Conservation (phyloP, 2,797 vertebrate species). For the Hippoglossus hippoglossus region DNA sequence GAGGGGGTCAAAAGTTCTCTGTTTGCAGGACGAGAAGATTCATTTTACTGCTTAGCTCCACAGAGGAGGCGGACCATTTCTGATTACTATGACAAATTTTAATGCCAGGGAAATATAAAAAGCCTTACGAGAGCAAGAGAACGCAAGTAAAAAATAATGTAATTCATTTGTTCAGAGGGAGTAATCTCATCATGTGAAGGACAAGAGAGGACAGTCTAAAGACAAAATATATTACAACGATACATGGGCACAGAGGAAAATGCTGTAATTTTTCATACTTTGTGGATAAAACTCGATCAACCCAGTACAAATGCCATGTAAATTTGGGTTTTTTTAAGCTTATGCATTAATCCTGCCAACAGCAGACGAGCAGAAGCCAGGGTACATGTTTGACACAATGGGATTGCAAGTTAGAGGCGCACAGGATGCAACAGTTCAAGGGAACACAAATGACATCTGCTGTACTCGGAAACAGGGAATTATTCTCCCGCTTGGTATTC, state of each 20-base stretch:
- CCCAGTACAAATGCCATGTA: constrained; percentile 58
- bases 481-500: constrained; percentile 71
- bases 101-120: constrained; percentile 49
- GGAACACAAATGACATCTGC: constrained; percentile 81
- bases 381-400: constrained; percentile 64
- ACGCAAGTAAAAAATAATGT: constrained; percentile 46
- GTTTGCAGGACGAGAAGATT: constrained; percentile 43
- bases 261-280: constrained; percentile 50
- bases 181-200: constrained; percentile 57
- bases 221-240: constrained; percentile 25
- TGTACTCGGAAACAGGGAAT: constrained; percentile 72
- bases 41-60: constrained; percentile 47
- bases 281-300: constrained; percentile 65
- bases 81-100: constrained; percentile 61
- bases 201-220: constrained; percentile 38
- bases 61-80: constrained; percentile 40
- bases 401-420: constrained; percentile 62
- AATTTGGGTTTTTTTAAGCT: constrained; percentile 54
- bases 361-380: constrained; percentile 46
- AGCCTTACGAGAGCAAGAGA: constrained; percentile 34
- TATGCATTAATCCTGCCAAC: constrained; percentile 53
- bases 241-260: constrained; percentile 19
- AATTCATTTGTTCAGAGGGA: constrained; percentile 49
- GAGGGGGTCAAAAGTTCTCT: constrained; percentile 45
- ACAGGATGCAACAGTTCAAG: constrained; percentile 70